These are phyloP conservation scores for Drosophila sulfurigaster DNA, from an alignment of 1,140 invertebrate genomes.

Conservation along the genomic window DNA sequence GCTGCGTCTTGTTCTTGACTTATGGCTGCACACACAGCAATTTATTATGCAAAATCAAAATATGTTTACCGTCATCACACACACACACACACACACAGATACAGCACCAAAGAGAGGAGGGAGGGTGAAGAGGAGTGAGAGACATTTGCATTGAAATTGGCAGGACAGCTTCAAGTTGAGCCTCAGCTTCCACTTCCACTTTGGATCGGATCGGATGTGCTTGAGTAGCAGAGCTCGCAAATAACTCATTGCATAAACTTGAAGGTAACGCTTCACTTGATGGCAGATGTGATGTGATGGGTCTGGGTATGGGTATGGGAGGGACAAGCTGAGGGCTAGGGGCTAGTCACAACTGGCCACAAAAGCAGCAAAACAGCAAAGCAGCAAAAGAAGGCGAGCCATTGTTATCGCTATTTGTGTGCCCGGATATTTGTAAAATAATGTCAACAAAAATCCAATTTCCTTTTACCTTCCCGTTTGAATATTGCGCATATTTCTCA, in stretches of 20 bases:
- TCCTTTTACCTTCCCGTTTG: conserved; percentile 77
- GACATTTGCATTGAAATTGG: conserved; percentile 41
- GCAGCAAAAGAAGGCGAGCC: background rate
- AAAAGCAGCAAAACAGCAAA: background rate
- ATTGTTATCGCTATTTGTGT: conserved; percentile 51
- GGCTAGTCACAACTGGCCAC: conserved; percentile 21
- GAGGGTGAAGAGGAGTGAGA: background rate
- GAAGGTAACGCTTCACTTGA: background rate
- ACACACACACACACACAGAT: conserved; percentile 21
- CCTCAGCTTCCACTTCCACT: conserved; percentile 15
- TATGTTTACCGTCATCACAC: conserved; percentile 33
- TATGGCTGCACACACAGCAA: conserved; percentile 36
- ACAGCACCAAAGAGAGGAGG: conserved; percentile 5
- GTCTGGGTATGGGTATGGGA: too few species aligned
- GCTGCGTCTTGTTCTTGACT: conserved; percentile 5
- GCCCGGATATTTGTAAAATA: conserved; percentile 80
- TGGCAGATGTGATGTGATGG: conserved; percentile 2
- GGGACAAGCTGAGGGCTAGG: background rate
- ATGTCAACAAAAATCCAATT: conserved; percentile 84
- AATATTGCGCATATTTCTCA: conserved; percentile 59
- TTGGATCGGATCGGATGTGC: conserved; percentile 39
- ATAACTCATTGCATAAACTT: conserved; percentile 41
- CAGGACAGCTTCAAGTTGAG: conserved; percentile 20
- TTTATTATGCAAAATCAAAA: conserved; percentile 72
- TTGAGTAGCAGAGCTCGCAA: conserved; percentile 34